Conservation (phyloP, 2,888 invertebrate species). For the Leistus spinibarbis region DNA sequence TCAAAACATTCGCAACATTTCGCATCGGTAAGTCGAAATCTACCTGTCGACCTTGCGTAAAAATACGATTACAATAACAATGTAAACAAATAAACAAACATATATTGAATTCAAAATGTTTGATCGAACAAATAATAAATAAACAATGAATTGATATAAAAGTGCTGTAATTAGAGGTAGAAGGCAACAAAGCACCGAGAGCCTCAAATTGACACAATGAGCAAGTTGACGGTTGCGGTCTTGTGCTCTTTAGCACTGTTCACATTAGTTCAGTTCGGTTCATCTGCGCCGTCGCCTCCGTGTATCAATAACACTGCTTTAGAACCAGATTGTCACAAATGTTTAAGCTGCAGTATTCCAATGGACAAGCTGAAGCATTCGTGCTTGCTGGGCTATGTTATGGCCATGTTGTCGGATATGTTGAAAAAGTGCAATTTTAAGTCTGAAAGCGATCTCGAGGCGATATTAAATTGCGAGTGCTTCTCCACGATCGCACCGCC, state of each 20-base stretch:
- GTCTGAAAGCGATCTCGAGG: slow-evolving; percentile 1
- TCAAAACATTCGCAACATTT: neutral
- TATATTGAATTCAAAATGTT: neutral
- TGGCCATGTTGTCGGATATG: slow-evolving; percentile 14
- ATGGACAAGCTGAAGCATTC: slow-evolving; percentile 72
- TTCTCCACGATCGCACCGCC: slow-evolving; percentile 50
- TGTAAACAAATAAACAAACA: neutral
- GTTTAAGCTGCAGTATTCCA: slow-evolving; percentile 1
- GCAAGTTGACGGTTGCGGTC: neutral
- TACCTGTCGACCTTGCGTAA: neutral
- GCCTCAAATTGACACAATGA: neutral
- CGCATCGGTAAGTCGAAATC: neutral
- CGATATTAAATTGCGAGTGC: slow-evolving; percentile 23
- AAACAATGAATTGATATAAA: neutral
- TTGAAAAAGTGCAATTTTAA: slow-evolving; percentile 23
- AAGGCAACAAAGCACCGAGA: neutral
- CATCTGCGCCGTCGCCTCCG: slow-evolving; percentile 3
- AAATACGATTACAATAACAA: neutral
- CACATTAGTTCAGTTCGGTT: neutral
- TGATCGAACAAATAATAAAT: neutral
- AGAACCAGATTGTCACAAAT: neutral
- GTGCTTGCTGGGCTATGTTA: slow-evolving; percentile 28
- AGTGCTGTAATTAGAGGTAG: neutral
- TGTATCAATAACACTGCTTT: neutral
- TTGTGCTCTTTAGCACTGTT: slow-evolving; percentile 5